phyloP scores from a whole-genome alignment of 2,888 invertebrate genomes.

The Limnephilus lunatus region DNA sequence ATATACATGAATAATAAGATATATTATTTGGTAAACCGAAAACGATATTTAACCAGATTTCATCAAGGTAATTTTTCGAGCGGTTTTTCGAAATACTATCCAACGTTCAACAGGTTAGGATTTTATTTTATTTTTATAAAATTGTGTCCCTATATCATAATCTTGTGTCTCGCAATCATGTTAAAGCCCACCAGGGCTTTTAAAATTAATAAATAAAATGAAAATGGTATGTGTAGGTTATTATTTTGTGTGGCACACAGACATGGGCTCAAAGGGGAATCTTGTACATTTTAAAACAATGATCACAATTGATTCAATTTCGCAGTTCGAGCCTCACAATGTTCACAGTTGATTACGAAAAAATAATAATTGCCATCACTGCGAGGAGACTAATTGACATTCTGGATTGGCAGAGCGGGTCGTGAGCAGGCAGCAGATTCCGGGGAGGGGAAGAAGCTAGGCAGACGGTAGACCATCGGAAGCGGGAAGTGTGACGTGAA shows the following conservation, averaged over 20 bases:
- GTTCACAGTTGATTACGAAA: slow-evolving; percentile 6
- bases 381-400: slow-evolving; percentile 15
- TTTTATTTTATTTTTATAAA: too few relatives aligned
- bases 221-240: too few relatives aligned
- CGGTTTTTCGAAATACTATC: too few relatives aligned
- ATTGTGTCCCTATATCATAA: too few relatives aligned
- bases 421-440: neutral
- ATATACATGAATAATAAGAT: too few relatives aligned
- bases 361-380: neutral
- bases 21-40: too few relatives aligned
- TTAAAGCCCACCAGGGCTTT: too few relatives aligned
- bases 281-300: neutral
- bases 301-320: neutral
- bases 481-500: slow-evolving; percentile 27
- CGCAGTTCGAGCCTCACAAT: neutral
- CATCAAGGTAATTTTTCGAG: too few relatives aligned
- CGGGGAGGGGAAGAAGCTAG: neutral
- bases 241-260: neutral
- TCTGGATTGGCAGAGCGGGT: neutral
- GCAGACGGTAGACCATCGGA: neutral
- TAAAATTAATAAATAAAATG: too few relatives aligned
- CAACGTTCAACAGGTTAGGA: too few relatives aligned
- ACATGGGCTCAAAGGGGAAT: neutral
- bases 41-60: too few relatives aligned
- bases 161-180: too few relatives aligned